Evolutionary conservation across 2,888 invertebrate species (phyloP).

Genomic region (Pardosa pseudoannulata): DNA sequence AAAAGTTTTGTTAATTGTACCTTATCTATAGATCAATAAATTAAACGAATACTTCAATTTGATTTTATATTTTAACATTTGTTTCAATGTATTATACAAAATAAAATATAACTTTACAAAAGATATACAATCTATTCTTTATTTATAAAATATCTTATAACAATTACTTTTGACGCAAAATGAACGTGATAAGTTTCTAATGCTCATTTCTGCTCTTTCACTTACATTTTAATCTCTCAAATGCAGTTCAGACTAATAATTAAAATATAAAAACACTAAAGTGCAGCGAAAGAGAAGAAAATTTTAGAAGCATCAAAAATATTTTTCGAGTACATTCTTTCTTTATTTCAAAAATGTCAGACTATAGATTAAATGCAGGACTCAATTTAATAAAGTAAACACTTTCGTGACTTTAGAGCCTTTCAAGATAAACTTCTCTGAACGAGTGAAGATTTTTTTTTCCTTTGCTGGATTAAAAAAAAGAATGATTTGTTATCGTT

Average conservation of each 20-base stretch:
- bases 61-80: too few relatives aligned
- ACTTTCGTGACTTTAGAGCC: background rate
- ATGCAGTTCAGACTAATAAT: background rate
- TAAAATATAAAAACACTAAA: background rate
- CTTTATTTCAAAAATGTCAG: too few relatives aligned
- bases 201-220: background rate
- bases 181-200: too few relatives aligned
- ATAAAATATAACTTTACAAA: too few relatives aligned
- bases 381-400: slow-evolving; percentile 23
- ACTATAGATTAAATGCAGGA: background rate
- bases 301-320: background rate
- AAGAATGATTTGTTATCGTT: background rate
- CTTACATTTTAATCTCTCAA: background rate
- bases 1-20: too few relatives aligned
- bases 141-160: too few relatives aligned
- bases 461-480: background rate
- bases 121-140: too few relatives aligned
- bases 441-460: background rate
- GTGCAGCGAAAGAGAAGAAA: background rate
- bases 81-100: too few relatives aligned
- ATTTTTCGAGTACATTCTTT: too few relatives aligned
- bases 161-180: too few relatives aligned
- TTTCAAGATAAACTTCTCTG: background rate
- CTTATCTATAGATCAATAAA: too few relatives aligned
- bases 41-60: too few relatives aligned